Base-by-base conservation (phyloP, 1,140 invertebrate genomes). In the Vanessa atalanta region DNA sequence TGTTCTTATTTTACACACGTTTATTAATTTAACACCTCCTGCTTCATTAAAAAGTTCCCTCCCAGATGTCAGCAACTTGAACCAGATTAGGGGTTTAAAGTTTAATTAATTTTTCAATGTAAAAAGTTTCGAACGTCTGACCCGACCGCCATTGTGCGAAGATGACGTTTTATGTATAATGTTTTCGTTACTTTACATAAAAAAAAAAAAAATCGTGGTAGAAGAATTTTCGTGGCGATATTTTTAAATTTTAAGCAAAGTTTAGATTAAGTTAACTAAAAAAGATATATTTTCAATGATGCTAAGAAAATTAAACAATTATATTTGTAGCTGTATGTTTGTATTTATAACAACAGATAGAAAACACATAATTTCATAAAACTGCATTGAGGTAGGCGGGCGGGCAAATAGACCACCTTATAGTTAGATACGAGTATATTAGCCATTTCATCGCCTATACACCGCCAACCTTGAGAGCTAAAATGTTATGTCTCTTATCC, bases 21-120 rank as follows among this genome's bases (percentile, higher is more conserved):
- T 70, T 73, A 79, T 79, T 79, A 76, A 65, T 72, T 76, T 70
- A 69, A 47, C 66, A 72, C 73, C 73, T 72, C 60, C 67, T 61
- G 65, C 50, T 63, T 31, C 51, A 77, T 70, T 60, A 60, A 60
- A 60, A 61, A 61, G 23, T 61, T 61, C 11, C 48, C n/a, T n/a
- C 48, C 23, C 23, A 61, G 14, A 61, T 61, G 57, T 61, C 57
- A 31, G 26, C 26, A 61, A 37, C 53, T n/a, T 23, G 57, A 20
- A 16, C 20, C 31, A 50, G 64, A 65, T 65, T 68, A 68, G 37
- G 51, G 51, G 65, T 53, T 68, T 55, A 47, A 67, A 68, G 66
- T 68, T 68, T 55, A 68, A 68, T 68, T 68, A 68, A 65, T 57
- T 68, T 57, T 57, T 43, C 16, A 61, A 61, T 61, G 57, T 61